Evolutionary conservation across 30 jellyfish, hydroid and myxozoan genomes (phyloP), one percentile per base, ranked within the genome.

Genomic region (Sanderia malayensis): DNA sequence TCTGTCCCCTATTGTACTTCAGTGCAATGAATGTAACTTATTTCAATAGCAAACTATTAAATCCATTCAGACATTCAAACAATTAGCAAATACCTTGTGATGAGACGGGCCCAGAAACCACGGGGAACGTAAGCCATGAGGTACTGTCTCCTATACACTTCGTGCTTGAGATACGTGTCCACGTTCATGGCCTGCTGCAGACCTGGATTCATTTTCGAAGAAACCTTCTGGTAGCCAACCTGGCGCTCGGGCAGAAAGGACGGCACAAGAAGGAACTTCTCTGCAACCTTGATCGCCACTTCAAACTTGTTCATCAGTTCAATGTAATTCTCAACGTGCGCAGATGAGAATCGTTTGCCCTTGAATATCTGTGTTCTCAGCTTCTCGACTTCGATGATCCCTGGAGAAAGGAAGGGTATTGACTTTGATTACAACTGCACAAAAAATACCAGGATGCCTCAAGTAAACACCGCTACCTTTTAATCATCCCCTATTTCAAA

Each of bases 41-140:
- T n/a, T n/a, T n/a, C n/a, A n/a, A n/a, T n/a, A n/a, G n/a, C n/a
- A n/a, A n/a, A n/a, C n/a, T n/a, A n/a, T n/a, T n/a, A n/a, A n/a
- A n/a, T n/a, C n/a, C n/a, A n/a, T n/a, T n/a, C n/a, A n/a, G n/a
- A n/a, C n/a, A n/a, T n/a, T n/a, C n/a, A n/a, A n/a, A n/a, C n/a
- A n/a, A n/a, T n/a, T n/a, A n/a, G n/a, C n/a, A n/a, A n/a, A n/a
- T 76, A 92, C 98, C 98, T 84, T 30, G 96, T 92, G 34, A 92
- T 65, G 27, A 92, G 74, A 2, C 98, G 86, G 37, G 98, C 96
- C 98, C 98, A 92, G 65, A 92, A 92, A 24, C 98, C 98, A 84
- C 98, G 84, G 37, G 98, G 98, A 9, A 92, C 88, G 46, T 92
- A 84, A 8, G 96, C 44, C 86, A 92, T 72, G 10, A 85, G 85